These are phyloP conservation scores for Anastrepha obliqua DNA, from an alignment of 1,140 invertebrate species.

Conservation along the genomic window DNA sequence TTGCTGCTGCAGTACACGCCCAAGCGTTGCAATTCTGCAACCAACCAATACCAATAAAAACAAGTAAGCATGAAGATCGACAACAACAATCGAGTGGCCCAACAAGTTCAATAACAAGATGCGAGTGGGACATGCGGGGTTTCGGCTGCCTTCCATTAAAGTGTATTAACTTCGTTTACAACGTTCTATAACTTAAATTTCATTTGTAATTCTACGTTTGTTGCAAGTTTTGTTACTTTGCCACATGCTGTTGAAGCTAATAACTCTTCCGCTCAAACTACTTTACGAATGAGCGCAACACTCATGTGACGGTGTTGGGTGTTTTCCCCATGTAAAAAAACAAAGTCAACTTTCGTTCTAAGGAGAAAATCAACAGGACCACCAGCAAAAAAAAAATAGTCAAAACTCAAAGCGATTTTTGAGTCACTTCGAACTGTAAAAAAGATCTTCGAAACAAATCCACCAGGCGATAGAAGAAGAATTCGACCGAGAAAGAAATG, in stretches of 20 bases:
- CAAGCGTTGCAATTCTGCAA: neutral
- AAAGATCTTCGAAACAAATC: too few relatives aligned
- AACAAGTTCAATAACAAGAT: slow-evolving; percentile 44
- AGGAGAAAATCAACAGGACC: too few relatives aligned
- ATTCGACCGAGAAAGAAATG: too few relatives aligned
- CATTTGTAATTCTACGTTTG: neutral
- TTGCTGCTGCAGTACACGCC: slow-evolving; percentile 13
- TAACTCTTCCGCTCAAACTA: neutral
- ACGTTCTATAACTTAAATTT: neutral
- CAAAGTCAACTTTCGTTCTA: too few relatives aligned
- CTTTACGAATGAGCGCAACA: neutral
- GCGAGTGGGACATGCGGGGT: neutral
- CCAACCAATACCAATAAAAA: slow-evolving; percentile 16
- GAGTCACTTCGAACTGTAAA: too few relatives aligned
- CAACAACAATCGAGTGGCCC: neutral
- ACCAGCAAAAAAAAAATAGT: too few relatives aligned
- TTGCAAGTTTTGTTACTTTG: slow-evolving; percentile 55
- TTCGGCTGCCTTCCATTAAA: neutral
- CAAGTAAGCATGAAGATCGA: neutral
- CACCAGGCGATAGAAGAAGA: too few relatives aligned
- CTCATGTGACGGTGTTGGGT: neutral
- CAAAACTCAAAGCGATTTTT: too few relatives aligned
- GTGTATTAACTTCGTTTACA: neutral
- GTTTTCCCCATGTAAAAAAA: too few relatives aligned
- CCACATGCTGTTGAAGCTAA: slow-evolving; percentile 49